Base-by-base conservation (phyloP, 2,797 vertebrate genomes). In the Gymnodraco acuticeps region DNA sequence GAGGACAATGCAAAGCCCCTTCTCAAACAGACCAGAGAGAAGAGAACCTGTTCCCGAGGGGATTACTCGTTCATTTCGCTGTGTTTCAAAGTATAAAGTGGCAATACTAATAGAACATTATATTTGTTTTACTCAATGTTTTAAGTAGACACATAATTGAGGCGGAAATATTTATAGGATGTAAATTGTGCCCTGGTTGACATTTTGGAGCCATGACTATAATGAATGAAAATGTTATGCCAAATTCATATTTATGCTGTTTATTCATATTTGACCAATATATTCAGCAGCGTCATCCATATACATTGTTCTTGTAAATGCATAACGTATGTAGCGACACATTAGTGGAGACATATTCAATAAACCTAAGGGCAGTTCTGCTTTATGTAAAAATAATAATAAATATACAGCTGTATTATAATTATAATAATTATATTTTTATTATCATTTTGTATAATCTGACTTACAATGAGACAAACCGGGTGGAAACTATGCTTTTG, bases 1-100 rank as follows among this genome's bases (percentile, higher is more conserved):
- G 95, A 95, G 93, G 91, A 95, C 93, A 91, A 92, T 80, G 93
- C 94, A 96, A 96, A 98, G 96, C 96, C 95, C 95, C 96, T 96
- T 94, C 94, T 95, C 95, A 97, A 96, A 96, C 95, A 95, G 94
- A 96, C 94, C 94, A 96, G 96, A 95, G 94, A 93, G 93, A 93
- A 95, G 94, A 97, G 95, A 95, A 92, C 76, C 73, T 83, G 74
- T 81, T 86, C 80, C 59, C 67, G 45, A 23, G 58, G 10, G 65
- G 38, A 73, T 75, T 59, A 60, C 61, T 60, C 68, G 23, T 78
- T 52, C 67, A 23, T 56, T 3, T 51, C 10, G 20, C 41, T n/a
- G 1, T 47, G 51, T 59, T 64, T 16, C 50, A 13, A 41, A 41
- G 16, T 5, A 3, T 12, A 47, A 64, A 68, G 53, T 14, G 54